Evolutionary conservation across 2,888 invertebrate genomes (phyloP).

Genomic region (Encarsia formosa): DNA sequence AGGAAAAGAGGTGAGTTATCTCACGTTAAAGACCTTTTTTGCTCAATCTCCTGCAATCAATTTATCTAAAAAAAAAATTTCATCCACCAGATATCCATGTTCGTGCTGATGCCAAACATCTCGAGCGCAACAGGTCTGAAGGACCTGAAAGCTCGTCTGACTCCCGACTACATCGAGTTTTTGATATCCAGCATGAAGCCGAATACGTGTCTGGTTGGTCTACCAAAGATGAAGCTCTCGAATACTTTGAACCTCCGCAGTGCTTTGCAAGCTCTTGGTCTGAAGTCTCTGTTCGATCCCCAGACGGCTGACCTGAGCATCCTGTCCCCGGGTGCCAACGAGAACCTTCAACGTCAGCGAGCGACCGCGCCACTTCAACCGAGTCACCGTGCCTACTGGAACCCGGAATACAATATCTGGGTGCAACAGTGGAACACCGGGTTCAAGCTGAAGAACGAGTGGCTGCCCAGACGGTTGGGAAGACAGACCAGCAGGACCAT

Average conservation of each 20-base stretch:
- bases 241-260: slow-evolving; percentile 57
- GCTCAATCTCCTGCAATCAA: background rate
- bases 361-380: background rate
- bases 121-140: slow-evolving; percentile 52
- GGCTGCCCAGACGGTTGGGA: background rate
- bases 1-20: slow-evolving; percentile 54
- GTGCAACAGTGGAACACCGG: slow-evolving; percentile 19
- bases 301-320: slow-evolving; percentile 64
- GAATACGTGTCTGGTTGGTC: slow-evolving; percentile 56
- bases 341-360: background rate
- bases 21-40: background rate
- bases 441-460: background rate
- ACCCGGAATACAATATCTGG: slow-evolving; percentile 40
- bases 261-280: slow-evolving; percentile 58
- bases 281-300: slow-evolving; percentile 62
- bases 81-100: slow-evolving; percentile 54
- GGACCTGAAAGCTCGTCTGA: slow-evolving; percentile 54
- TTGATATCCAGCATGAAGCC: slow-evolving; percentile 53
- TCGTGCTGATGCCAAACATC: slow-evolving; percentile 61
- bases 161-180: slow-evolving; percentile 53
- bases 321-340: slow-evolving; percentile 49
- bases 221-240: slow-evolving; percentile 71
- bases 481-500: slow-evolving; percentile 39
- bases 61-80: background rate
- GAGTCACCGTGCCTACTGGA: slow-evolving; percentile 34